Conservation (phyloP, 2,113 vertebrate species). For the Peromyscus maniculatus region DNA sequence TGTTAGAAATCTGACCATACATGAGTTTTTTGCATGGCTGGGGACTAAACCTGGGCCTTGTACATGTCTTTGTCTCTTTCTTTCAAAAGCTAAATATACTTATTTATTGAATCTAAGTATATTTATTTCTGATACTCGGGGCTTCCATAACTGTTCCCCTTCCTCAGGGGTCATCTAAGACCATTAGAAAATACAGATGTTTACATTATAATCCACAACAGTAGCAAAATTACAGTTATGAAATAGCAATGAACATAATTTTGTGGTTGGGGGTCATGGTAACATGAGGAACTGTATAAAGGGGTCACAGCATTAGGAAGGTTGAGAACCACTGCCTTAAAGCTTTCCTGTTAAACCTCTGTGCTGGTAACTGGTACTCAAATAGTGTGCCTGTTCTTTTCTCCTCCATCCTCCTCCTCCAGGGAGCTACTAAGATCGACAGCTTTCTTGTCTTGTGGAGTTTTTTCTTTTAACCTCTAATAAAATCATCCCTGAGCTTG, state of each 20-base stretch:
- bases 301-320: not conserved
- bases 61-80: not conserved
- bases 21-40: not conserved
- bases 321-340: not conserved
- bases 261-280: not conserved
- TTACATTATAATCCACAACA: no score
- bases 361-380: not conserved
- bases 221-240: not conserved
- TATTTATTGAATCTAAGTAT: no score
- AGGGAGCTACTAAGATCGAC: not conserved
- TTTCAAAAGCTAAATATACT: not conserved
- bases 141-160: not conserved
- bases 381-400: not conserved
- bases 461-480: not conserved
- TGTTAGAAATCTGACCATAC: not conserved
- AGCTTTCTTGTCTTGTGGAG: not conserved
- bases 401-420: not conserved
- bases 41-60: not conserved
- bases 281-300: not conserved
- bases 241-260: not conserved
- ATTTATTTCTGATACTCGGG: not conserved
- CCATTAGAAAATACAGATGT: not conserved
- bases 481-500: not conserved
- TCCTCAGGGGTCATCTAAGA: not conserved
- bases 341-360: not conserved